phyloP scores from a whole-genome alignment of 2,888 invertebrate genomes.

The Tetranychus piercei region DNA sequence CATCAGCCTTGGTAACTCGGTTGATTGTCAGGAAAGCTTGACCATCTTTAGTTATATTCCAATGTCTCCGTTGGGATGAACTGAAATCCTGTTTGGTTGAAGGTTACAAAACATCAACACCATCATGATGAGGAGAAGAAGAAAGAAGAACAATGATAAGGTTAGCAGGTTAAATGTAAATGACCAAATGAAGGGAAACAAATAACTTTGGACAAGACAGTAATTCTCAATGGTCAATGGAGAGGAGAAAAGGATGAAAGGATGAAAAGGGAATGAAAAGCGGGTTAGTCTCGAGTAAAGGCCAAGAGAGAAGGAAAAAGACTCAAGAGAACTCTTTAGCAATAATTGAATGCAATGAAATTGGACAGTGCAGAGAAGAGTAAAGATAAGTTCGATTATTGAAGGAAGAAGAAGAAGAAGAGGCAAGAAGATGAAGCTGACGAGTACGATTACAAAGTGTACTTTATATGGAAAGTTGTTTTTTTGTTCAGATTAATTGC shows the following conservation, averaged over 20 bases:
- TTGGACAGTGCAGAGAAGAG: not conserved
- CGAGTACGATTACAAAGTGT: not conserved
- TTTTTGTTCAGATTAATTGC: not conserved
- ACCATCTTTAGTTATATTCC: slow-evolving; percentile 27
- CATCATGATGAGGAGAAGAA: not conserved
- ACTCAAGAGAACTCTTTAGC: not conserved
- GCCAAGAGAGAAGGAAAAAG: not conserved
- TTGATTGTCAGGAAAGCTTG: slow-evolving; percentile 25
- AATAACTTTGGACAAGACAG: not conserved
- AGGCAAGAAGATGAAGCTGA: not conserved
- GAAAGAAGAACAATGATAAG: not conserved
- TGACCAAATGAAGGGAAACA: not conserved
- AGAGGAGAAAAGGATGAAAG: not conserved
- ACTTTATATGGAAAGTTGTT: not conserved
- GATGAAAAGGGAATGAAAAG: not conserved
- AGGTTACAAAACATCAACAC: not conserved
- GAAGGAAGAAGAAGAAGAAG: not conserved
- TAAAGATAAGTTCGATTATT: not conserved
- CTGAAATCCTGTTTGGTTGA: slow-evolving; percentile 9
- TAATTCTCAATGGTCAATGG: not conserved
- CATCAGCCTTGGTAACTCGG: slow-evolving; percentile 26
- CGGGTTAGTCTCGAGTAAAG: not conserved
- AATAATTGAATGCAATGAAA: not conserved
- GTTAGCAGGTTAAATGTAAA: not conserved
- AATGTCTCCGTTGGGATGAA: slow-evolving; percentile 25